Percentiles rank a stretch among this genome's conserved stretches.
Conservation (phyloP, 2,888 invertebrate species). For the Alentia gelatinosa region DNA sequence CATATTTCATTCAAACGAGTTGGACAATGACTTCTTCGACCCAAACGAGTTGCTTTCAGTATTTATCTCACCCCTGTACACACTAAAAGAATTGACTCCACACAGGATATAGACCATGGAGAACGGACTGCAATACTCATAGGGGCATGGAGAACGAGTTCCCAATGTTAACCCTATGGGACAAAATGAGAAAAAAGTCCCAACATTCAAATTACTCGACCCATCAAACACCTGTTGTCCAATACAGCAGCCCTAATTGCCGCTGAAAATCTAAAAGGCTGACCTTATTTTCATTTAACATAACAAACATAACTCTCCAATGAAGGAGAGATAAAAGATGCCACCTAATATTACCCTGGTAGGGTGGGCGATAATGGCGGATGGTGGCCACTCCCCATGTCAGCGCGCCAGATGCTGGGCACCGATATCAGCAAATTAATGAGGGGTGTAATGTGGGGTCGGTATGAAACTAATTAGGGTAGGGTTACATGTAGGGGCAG, state of each 20-base stretch:
- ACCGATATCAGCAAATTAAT: constrained; percentile 13
- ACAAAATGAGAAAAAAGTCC: neutral
- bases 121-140: too few relatives aligned
- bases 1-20: too few relatives aligned
- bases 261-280: neutral
- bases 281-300: neutral
- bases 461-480: constrained; percentile 26
- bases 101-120: too few relatives aligned
- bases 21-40: too few relatives aligned
- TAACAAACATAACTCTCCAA: too few relatives aligned
- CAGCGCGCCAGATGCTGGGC: neutral
- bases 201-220: neutral
- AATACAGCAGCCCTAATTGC: neutral
- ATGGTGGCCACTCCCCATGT: neutral
- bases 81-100: too few relatives aligned
- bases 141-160: too few relatives aligned
- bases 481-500: neutral
- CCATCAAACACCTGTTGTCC: neutral
- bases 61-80: too few relatives aligned
- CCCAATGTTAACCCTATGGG: neutral
- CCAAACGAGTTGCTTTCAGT: too few relatives aligned
- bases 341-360: neutral
- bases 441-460: constrained; percentile 4
- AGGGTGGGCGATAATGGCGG: neutral
- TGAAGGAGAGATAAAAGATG: too few relatives aligned